Conservation (phyloP, 2,797 vertebrate species). For the Merluccius polli region DNA sequence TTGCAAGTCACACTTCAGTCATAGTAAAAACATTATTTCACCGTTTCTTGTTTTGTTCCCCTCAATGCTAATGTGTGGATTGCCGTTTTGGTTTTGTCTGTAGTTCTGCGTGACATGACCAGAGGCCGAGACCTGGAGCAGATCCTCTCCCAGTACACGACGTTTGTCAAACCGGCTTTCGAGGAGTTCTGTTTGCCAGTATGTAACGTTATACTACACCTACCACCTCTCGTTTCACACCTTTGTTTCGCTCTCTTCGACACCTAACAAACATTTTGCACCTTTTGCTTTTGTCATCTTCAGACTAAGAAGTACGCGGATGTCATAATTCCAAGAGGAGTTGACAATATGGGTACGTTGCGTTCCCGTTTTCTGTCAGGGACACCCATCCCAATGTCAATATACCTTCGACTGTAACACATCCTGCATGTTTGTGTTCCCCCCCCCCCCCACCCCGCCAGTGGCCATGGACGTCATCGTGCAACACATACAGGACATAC, state of each 20-base stretch:
- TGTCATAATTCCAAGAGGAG: constrained; percentile 95
- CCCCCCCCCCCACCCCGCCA: constrained; percentile 44
- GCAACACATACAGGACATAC: constrained; percentile 98
- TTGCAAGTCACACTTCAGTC: neutral
- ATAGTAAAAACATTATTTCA: neutral
- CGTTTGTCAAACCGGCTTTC: constrained; percentile 95
- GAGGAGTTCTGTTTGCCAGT: constrained; percentile 98
- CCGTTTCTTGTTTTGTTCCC: neutral
- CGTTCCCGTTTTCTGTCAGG: neutral
- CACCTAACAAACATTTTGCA: neutral
- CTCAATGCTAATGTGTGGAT: neutral
- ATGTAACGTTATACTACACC: constrained; percentile 43
- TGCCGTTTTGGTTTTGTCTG: neutral
- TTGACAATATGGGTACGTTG: constrained; percentile 94
- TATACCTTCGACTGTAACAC: neutral
- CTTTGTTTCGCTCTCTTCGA: no score
- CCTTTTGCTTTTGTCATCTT: constrained; percentile 15
- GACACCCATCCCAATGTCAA: neutral
- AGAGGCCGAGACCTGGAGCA: constrained; percentile 94
- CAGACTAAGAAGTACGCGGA: constrained; percentile 98
- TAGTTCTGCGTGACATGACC: constrained; percentile 92
- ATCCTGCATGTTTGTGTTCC: neutral
- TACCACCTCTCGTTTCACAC: neutral
- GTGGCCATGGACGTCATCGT: constrained; percentile 98
- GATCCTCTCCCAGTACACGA: constrained; percentile 95